Evolutionary conservation across 2,888 invertebrate species (phyloP).

Genomic region (Leptopilina myrica): DNA sequence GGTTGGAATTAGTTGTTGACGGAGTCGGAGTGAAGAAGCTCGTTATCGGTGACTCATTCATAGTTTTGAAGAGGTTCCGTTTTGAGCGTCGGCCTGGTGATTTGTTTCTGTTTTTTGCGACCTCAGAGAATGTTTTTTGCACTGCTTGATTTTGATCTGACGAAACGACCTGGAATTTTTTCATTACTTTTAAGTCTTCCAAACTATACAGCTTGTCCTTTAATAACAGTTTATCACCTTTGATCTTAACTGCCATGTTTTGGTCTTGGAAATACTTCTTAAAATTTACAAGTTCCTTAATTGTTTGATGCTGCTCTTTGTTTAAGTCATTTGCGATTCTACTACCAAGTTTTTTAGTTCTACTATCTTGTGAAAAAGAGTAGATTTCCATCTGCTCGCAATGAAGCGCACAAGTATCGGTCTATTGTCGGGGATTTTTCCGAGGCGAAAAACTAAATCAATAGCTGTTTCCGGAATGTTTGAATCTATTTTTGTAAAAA

Average conservation of each 20-base stretch:
- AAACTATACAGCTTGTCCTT: neutral
- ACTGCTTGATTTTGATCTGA: neutral
- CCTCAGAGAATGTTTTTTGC: neutral
- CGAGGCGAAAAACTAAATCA: neutral
- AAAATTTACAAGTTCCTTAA: neutral
- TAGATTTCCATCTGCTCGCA: neutral
- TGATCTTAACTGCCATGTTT: neutral
- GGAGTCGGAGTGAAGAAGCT: neutral
- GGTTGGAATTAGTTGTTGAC: neutral
- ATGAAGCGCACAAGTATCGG: neutral
- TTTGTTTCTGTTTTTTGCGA: neutral
- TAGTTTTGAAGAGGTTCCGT: no score
- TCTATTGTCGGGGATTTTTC: neutral
- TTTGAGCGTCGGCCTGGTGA: neutral
- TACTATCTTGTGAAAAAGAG: neutral
- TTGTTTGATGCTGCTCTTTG: neutral
- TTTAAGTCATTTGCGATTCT: neutral
- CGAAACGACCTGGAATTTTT: neutral
- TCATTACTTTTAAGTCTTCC: neutral
- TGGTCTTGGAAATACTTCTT: neutral
- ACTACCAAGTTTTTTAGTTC: neutral
- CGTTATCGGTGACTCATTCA: neutral
- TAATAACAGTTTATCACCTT: neutral
- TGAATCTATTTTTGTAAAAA: neutral
- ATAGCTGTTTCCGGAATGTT: constrained; percentile 6